Conservation (phyloP, 2,113 vertebrate genomes). For the Orientallactaga bullata region DNA sequence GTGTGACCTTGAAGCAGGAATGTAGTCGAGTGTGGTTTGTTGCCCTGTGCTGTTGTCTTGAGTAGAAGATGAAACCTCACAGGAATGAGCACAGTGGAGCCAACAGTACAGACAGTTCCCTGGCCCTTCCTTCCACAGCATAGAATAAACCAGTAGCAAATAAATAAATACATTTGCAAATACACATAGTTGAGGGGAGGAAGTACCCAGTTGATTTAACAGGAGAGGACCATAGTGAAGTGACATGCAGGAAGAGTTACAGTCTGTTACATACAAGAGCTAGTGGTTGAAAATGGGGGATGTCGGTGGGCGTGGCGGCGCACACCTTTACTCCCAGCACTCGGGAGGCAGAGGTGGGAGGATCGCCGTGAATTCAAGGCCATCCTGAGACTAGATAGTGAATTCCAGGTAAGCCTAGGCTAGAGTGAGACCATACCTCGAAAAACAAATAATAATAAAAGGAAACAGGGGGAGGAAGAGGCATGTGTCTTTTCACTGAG, state of each 20-base stretch:
- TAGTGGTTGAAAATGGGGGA: too few species aligned
- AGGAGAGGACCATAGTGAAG: conserved; percentile 27
- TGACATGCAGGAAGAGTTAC: not conserved
- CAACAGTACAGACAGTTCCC: not conserved
- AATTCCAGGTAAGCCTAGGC: too few species aligned
- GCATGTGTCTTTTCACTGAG: too few species aligned
- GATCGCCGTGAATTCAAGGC: too few species aligned
- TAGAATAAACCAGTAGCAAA: not conserved
- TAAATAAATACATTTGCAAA: not conserved
- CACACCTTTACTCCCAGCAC: too few species aligned
- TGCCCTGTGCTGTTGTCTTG: not conserved
- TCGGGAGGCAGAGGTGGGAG: too few species aligned
- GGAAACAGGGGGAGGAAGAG: too few species aligned
- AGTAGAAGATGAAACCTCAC: too few species aligned
- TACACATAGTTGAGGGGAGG: not conserved
- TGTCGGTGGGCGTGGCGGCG: too few species aligned
- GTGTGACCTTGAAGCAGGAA: not conserved
- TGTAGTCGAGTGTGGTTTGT: not conserved
- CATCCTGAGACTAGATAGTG: too few species aligned
- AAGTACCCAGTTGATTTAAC: not conserved
- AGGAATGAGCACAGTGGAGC: not conserved
- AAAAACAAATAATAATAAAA: too few species aligned
- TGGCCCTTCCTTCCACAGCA: not conserved
- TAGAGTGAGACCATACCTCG: too few species aligned
- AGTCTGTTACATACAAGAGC: not conserved